A percentile compares a stretch with the other conserved stretches of the same genome.
These are phyloP conservation scores for Schizopygopsis malacanthus DNA, from an alignment of 2,797 vertebrate genomes.

Conservation along the genomic window DNA sequence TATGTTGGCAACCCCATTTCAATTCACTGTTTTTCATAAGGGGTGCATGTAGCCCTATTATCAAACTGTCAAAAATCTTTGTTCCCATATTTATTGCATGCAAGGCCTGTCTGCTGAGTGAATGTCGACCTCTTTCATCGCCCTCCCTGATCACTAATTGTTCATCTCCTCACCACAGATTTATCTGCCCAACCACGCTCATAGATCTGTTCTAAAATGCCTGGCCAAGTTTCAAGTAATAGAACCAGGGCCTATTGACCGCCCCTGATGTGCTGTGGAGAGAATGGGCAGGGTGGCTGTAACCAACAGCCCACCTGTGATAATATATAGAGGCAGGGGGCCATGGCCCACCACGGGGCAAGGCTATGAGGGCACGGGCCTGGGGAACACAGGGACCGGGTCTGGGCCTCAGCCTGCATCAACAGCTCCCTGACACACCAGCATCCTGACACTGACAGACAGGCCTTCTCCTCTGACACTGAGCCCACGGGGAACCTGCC, in stretches of 20 bases:
- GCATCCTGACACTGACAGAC: slow-evolving; percentile 80
- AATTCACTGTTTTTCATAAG: background rate
- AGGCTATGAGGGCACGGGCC: slow-evolving; percentile 58
- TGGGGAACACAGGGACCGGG: slow-evolving; percentile 46
- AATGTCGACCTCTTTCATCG: slow-evolving; percentile 71
- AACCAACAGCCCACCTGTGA: slow-evolving; percentile 79
- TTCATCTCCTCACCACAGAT: slow-evolving; percentile 65
- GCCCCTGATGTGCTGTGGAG: slow-evolving; percentile 61
- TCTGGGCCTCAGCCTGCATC: slow-evolving; percentile 58
- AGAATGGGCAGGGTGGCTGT: slow-evolving; percentile 65
- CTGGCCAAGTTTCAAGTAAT: slow-evolving; percentile 36
- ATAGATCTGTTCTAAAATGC: slow-evolving; percentile 50
- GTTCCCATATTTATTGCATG: background rate
- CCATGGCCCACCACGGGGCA: slow-evolving; percentile 54
- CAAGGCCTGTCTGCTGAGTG: slow-evolving; percentile 67
- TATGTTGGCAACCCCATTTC: background rate
- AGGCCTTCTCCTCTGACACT: slow-evolving; percentile 77
- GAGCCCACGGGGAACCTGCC: slow-evolving; percentile 70
- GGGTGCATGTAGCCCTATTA: background rate
- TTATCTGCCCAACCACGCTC: slow-evolving; percentile 51
- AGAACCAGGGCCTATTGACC: slow-evolving; percentile 59
- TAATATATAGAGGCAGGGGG: slow-evolving; percentile 74
- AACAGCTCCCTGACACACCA: slow-evolving; percentile 56
- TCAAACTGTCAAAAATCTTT: slow-evolving; percentile 14
- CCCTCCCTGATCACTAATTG: slow-evolving; percentile 59